Conservation (phyloP, 1,140 invertebrate species). For the Drosophila ogumai region DNA sequence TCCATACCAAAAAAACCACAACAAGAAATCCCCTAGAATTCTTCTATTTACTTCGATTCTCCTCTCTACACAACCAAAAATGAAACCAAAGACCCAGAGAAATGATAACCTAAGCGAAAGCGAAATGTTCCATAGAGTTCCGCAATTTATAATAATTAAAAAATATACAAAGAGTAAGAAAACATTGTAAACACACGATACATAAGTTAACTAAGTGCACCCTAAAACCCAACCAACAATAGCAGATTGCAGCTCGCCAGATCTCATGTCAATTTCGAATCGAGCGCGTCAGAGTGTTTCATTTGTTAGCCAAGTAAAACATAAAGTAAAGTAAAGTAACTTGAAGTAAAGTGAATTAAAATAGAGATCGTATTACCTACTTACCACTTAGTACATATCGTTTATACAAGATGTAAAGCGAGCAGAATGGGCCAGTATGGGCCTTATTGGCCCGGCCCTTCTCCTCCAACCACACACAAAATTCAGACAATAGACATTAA, state of each 20-base stretch:
- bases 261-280: conserved; percentile 74
- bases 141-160: conserved; percentile 33
- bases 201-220: conserved; percentile 62
- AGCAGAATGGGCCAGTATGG: conserved; percentile 19
- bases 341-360: conserved; percentile 20
- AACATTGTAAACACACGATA: conserved; percentile 45
- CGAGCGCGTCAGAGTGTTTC: conserved; percentile 42
- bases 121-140: conserved; percentile 49
- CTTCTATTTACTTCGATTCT: conserved; percentile 27
- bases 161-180: conserved; percentile 19
- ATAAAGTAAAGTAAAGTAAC: conserved; percentile 2
- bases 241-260: conserved; percentile 30
- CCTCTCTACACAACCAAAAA: neutral
- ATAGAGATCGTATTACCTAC: conserved; percentile 43
- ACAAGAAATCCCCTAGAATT: conserved; percentile 10
- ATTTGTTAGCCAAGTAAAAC: conserved; percentile 39
- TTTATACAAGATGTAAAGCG: conserved; percentile 59
- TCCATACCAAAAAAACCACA: too few species aligned
- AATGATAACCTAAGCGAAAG: conserved; percentile 27
- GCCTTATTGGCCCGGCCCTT: conserved; percentile 21
- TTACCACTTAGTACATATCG: conserved; percentile 76
- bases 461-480: neutral
- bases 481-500: conserved; percentile 47
- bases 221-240: conserved; percentile 9
- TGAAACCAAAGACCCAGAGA: neutral